phyloP scores from a whole-genome alignment of 30 jellyfish, hydroid and myxozoan genomes.

The Turritopsis dohrnii region DNA sequence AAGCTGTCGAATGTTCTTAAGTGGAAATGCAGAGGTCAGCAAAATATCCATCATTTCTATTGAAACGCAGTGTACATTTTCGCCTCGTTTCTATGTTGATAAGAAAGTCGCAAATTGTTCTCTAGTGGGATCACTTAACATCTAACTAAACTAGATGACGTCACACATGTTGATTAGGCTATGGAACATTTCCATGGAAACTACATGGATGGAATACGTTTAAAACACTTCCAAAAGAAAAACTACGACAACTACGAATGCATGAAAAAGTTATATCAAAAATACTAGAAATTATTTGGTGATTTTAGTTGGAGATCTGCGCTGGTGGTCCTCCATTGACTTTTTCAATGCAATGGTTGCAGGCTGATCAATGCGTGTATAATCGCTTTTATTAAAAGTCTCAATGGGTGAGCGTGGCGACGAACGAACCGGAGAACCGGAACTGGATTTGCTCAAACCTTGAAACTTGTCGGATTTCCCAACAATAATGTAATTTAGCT shows the following conservation, averaged over 20 bases:
- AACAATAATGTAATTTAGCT: constrained; percentile 43
- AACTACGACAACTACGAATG: not conserved
- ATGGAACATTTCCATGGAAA: not conserved
- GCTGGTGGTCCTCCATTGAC: constrained; percentile 14
- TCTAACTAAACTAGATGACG: too few species aligned
- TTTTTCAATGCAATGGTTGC: constrained; percentile 44
- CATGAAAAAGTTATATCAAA: not conserved
- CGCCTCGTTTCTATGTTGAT: too few species aligned
- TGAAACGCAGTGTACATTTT: too few species aligned
- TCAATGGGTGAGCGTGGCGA: constrained; percentile 41
- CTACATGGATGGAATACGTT: not conserved
- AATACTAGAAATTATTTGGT: not conserved
- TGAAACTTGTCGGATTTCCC: constrained; percentile 31
- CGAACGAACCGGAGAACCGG: constrained; percentile 19
- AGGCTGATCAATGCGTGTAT: constrained; percentile 71
- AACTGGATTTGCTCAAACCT: constrained; percentile 25
- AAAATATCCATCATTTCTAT: too few species aligned
- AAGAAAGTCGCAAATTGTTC: too few species aligned
- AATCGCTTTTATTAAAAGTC: constrained; percentile 46
- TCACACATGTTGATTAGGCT: too few species aligned
- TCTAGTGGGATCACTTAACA: too few species aligned
- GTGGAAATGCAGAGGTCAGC: too few species aligned
- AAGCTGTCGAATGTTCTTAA: too few species aligned
- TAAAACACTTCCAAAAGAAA: not conserved
- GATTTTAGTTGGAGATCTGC: not conserved